These are phyloP conservation scores for Panagrolaimus sp. DNA, from an alignment of 1,140 invertebrate genomes.

Conservation along the genomic window DNA sequence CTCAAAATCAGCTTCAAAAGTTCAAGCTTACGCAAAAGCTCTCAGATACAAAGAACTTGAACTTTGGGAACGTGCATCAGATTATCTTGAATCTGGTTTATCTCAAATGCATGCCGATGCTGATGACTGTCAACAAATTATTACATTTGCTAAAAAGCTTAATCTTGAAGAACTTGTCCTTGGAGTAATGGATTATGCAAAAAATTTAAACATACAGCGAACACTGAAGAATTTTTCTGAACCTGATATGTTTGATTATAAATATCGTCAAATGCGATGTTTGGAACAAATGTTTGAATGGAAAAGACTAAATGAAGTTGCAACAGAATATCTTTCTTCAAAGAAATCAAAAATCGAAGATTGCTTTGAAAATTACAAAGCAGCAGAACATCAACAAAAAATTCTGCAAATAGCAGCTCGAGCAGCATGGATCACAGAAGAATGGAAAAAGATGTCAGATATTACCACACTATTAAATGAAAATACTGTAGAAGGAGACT, in stretches of 20 bases:
- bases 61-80: constrained; percentile 70
- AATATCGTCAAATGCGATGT: constrained; percentile 88
- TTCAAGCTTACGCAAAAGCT: constrained; percentile 83
- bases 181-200: constrained; percentile 64
- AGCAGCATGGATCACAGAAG: constrained; percentile 81
- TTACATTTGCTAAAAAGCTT: constrained; percentile 78
- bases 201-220: constrained; percentile 9
- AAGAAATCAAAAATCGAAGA: not conserved
- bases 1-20: constrained; percentile 63
- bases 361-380: constrained; percentile 16
- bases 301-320: constrained; percentile 62
- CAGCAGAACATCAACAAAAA: constrained; percentile 60
- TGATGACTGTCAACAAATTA: constrained; percentile 45
- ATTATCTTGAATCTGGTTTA: constrained; percentile 60
- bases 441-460: constrained; percentile 76
- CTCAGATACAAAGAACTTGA: constrained; percentile 97
- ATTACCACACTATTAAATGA: constrained; percentile 70
- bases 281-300: constrained; percentile 94
- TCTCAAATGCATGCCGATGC: not conserved
- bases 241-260: constrained; percentile 66
- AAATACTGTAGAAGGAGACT: constrained; percentile 85
- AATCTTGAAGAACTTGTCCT: constrained; percentile 95
- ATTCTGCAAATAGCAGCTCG: constrained; percentile 86
- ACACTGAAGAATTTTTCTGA: constrained; percentile 11
- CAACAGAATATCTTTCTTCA: constrained; percentile 24